A percentile compares a stretch with the other conserved stretches of the same genome.
phyloP scores from a whole-genome alignment of 2,888 invertebrate species.

The Dicranocentrus wangi region DNA sequence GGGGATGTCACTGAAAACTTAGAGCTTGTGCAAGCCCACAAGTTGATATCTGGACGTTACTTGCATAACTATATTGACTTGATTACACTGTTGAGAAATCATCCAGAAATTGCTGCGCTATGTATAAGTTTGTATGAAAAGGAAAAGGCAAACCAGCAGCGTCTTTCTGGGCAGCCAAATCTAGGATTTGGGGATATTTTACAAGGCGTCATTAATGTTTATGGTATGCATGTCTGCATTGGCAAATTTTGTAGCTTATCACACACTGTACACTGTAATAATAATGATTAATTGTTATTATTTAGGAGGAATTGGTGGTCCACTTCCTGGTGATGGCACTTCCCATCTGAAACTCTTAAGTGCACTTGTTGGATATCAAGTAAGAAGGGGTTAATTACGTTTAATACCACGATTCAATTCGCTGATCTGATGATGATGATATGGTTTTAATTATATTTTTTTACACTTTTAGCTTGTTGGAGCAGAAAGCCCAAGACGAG shows the following conservation, averaged over 20 bases:
- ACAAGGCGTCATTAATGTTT: constrained; percentile 71
- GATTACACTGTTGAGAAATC: constrained; percentile 67
- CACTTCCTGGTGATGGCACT: constrained; percentile 70
- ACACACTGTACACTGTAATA: neutral
- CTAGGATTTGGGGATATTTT: constrained; percentile 68
- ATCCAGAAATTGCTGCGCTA: constrained; percentile 71
- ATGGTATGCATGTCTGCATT: constrained; percentile 58
- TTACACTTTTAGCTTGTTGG: constrained; percentile 68
- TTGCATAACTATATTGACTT: constrained; percentile 70
- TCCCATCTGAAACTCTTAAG: constrained; percentile 70
- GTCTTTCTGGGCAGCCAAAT: constrained; percentile 44
- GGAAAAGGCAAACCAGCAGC: constrained; percentile 56
- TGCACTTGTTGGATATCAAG: constrained; percentile 69
- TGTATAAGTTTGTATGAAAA: constrained; percentile 70
- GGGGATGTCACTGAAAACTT: constrained; percentile 69
- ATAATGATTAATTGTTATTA: constrained; percentile 12
- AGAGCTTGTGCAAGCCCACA: constrained; percentile 71
- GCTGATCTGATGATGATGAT: neutral
- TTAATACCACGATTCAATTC: too few relatives aligned
- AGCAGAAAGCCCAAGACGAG: constrained; percentile 75
- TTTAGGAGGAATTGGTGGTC: constrained; percentile 71
- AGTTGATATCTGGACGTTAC: constrained; percentile 66
- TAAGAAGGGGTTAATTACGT: too few relatives aligned
- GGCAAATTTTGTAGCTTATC: too few relatives aligned
- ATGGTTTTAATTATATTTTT: constrained; percentile 6